phyloP scores from a whole-genome alignment of 2,113 vertebrate genomes.

The Embiotoca jacksoni region DNA sequence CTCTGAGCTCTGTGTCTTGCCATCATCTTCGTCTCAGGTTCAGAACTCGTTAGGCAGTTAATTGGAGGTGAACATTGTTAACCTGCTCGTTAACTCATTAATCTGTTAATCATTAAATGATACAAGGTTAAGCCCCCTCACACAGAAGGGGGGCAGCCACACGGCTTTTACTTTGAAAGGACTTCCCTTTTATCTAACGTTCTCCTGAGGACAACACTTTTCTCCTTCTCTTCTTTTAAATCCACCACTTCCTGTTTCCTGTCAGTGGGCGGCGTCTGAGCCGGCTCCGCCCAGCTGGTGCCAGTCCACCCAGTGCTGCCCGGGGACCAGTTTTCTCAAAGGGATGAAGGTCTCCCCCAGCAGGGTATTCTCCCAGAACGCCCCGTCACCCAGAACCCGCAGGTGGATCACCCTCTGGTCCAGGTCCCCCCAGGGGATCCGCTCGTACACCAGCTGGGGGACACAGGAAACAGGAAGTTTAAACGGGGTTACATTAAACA shows the following conservation, averaged over 20 bases:
- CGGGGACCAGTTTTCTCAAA: constrained; percentile 89
- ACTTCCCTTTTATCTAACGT: no score
- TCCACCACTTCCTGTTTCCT: not conserved
- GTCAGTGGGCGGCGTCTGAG: constrained; percentile 81
- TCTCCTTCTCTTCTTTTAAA: constrained; percentile 14
- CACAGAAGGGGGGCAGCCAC: no score
- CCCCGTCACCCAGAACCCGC: constrained; percentile 92
- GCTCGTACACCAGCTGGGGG: constrained; percentile 92
- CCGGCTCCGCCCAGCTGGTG: constrained; percentile 88
- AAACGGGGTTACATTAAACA: no score
- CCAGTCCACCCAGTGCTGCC: constrained; percentile 94
- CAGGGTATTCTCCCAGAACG: constrained; percentile 96
- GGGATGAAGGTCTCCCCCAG: constrained; percentile 93
- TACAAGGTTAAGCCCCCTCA: no score
- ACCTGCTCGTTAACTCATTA: no score
- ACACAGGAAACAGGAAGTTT: not conserved
- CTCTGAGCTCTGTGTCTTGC: no score
- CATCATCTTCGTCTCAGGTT: no score
- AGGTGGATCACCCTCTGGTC: constrained; percentile 94
- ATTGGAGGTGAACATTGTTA: no score
- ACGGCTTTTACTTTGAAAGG: no score
- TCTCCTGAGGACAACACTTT: no score
- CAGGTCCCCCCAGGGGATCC: constrained; percentile 93
- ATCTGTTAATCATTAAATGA: no score
- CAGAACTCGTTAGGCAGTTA: no score